phyloP scores from a whole-genome alignment of 2,888 invertebrate genomes.

The Mythimna ferrago region DNA sequence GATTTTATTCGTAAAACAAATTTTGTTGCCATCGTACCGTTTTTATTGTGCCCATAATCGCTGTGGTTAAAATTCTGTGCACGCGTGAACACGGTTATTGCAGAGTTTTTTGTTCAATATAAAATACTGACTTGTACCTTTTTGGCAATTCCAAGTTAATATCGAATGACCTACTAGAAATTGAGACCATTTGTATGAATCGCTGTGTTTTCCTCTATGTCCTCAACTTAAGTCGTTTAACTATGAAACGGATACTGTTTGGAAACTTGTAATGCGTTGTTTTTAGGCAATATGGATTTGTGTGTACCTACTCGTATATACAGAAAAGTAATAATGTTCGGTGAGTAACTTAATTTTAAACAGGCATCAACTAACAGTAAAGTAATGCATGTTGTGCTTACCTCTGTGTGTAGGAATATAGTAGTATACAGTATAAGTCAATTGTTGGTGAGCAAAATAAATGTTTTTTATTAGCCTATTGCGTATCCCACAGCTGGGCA shows the following conservation, averaged over 20 bases:
- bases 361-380: too few relatives aligned
- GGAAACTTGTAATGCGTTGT: background rate
- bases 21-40: conserved; percentile 41
- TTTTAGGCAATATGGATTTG: background rate
- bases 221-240: conserved; percentile 15
- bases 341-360: too few relatives aligned
- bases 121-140: conserved; percentile 50
- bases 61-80: conserved; percentile 50
- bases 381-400: too few relatives aligned
- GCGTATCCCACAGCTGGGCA: too few relatives aligned
- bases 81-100: conserved; percentile 48
- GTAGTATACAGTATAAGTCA: too few relatives aligned
- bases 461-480: too few relatives aligned
- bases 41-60: conserved; percentile 55
- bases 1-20: conserved; percentile 51
- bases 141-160: conserved; percentile 58
- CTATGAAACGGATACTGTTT: conserved; percentile 22
- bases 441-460: too few relatives aligned
- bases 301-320: too few relatives aligned
- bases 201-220: conserved; percentile 35
- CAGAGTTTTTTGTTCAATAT: conserved; percentile 40
- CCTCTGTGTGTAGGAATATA: too few relatives aligned
- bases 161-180: conserved; percentile 56
- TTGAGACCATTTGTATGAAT: conserved; percentile 43
- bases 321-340: too few relatives aligned